Conservation (phyloP, 2,113 vertebrate genomes). For the Choloepus hoffmanni region DNA sequence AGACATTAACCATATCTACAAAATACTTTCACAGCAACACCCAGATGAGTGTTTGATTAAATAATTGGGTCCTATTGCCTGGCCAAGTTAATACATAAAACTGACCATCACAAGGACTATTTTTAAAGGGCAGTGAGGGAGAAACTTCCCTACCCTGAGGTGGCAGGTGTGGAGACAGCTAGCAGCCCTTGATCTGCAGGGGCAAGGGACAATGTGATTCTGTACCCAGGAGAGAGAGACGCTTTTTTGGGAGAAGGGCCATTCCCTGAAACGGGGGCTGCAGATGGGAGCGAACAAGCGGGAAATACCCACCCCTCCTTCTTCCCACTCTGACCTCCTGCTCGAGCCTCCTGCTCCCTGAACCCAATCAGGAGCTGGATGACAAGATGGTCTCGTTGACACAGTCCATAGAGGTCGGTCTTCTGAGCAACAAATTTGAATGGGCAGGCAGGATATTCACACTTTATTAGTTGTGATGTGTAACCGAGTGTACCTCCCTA, state of each 20-base stretch:
- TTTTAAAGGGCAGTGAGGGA: not conserved
- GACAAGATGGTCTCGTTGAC: no score
- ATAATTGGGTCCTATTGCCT: no score
- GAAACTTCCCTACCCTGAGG: not conserved
- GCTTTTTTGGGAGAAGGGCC: not conserved
- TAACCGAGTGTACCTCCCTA: not conserved
- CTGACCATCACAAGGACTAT: not conserved
- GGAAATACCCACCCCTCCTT: not conserved
- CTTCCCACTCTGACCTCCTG: not conserved
- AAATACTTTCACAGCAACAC: no score
- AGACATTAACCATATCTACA: no score
- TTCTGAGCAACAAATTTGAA: rapidly evolving
- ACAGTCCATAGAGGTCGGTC: not conserved
- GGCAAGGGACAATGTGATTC: not conserved
- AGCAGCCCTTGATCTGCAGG: rapidly evolving
- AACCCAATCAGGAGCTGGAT: not conserved
- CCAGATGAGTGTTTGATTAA: no score
- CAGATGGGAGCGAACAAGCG: no score
- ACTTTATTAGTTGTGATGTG: not conserved
- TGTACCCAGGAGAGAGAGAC: not conserved
- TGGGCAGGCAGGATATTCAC: rapidly evolving
- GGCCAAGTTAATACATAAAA: no score
- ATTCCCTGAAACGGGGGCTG: not conserved
- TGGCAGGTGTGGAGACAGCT: not conserved
- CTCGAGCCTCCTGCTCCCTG: rapidly evolving